Base-by-base conservation (phyloP, 2,113 vertebrate species). In the Triplophysa siluroides region DNA sequence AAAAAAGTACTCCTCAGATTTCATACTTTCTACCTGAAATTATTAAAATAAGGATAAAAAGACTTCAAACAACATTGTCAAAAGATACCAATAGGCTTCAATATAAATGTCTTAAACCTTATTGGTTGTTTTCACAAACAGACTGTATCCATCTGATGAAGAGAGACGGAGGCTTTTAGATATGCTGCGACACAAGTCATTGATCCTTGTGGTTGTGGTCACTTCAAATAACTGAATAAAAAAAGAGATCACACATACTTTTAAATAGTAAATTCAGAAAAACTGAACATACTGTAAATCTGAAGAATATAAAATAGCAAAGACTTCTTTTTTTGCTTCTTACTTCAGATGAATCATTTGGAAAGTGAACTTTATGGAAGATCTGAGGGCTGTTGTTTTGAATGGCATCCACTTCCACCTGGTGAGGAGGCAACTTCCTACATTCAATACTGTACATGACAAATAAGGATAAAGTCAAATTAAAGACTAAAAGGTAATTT, bases 1-100 rank as follows among this genome's bases (percentile, higher is more conserved):
- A 58, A 98, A 99, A 89, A 98, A 98, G 85, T 95, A 99, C 74
- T 95, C 91, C 68, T 93, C 87, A 64, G 98, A 95, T 2, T 95
- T 93, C 87, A 95, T 90, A 83, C 95, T 95, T 79, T 90, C 88
- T 29, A 95, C 87, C 97, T 98, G 70, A 45, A 86, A 82, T 19
- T 13, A 52, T 13, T 18, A 47, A 72, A 52, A 2, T 10, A 45
- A 62, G 63, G 41, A 29, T 50, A 26, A 21, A 18, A 18, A 2
- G 19, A 38, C 21, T 5, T 61, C 10, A 75, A 45, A 8, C 4
- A n/a, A 10, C 14, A 47, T 14, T 16, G 11, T 41, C 21, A 47
- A 9, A 8, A 19, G 21, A 23, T 56, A 16, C 7, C 10, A 24
- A 60, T 18, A 14, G 21, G 14, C 43, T 64, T 58, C 21, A 58